A percentile compares a stretch with the other conserved stretches of the same genome.
Conservation (phyloP, 64 coral and sea anemone genomes). For the Trachythela sp. region DNA sequence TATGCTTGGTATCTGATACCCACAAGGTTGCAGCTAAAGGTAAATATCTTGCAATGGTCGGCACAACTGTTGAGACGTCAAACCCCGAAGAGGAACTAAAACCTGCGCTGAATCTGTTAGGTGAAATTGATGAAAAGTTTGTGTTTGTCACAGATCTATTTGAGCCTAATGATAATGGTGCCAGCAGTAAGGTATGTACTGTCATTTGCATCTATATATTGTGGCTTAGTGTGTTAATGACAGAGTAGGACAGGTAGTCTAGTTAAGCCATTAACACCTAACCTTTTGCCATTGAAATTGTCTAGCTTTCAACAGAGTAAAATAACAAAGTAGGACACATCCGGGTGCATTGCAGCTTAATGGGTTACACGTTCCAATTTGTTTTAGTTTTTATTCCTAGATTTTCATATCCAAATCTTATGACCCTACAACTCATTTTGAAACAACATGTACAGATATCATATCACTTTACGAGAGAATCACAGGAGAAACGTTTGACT, state of each 20-base stretch:
- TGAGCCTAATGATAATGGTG: slow-evolving; percentile 73
- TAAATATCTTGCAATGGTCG: slow-evolving; percentile 75
- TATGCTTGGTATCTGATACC: slow-evolving; percentile 67
- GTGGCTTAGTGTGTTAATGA: too few relatives aligned
- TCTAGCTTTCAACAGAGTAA: neutral
- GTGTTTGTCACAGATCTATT: slow-evolving; percentile 57
- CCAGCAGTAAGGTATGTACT: slow-evolving; percentile 57
- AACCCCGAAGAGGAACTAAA: slow-evolving; percentile 66
- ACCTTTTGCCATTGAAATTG: too few relatives aligned
- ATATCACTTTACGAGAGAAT: slow-evolving; percentile 77
- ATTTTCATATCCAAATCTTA: slow-evolving; percentile 91
- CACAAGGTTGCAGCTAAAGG: slow-evolving; percentile 60
- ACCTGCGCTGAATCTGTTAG: slow-evolving; percentile 65
- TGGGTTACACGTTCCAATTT: too few relatives aligned
- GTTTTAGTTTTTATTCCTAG: slow-evolving; percentile 23
- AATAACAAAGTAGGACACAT: too few relatives aligned
- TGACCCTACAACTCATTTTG: slow-evolving; percentile 90
- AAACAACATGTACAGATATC: slow-evolving; percentile 89
- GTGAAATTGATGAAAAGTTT: slow-evolving; percentile 79
- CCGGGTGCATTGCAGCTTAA: too few relatives aligned
- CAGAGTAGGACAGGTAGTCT: too few relatives aligned
- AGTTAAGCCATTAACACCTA: too few relatives aligned
- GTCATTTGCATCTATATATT: too few relatives aligned
- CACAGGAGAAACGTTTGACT: slow-evolving; percentile 71
- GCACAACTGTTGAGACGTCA: slow-evolving; percentile 67